These are phyloP conservation scores for Geopemphigus sp. DNA, from an alignment of 1,140 invertebrate species.

Conservation along the genomic window DNA sequence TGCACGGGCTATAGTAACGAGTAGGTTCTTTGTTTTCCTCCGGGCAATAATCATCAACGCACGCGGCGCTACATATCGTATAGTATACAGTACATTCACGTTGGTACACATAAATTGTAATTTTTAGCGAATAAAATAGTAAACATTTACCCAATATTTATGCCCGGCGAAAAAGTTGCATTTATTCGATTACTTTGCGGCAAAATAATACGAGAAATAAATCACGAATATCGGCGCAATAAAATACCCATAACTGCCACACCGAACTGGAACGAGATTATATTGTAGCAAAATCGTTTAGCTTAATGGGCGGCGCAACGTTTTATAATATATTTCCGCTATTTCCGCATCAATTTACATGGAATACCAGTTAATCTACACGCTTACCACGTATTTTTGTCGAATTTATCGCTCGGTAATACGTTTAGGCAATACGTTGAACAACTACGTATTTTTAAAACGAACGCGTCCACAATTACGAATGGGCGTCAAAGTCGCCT, in stretches of 20 bases:
- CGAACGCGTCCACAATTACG: no score
- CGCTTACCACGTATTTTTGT: background rate
- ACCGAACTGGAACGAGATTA: constrained; percentile 4
- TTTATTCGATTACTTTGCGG: constrained; percentile 3
- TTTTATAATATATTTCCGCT: constrained; percentile 14
- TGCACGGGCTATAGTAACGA: background rate
- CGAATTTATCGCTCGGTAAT: background rate
- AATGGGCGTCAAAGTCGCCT: no score
- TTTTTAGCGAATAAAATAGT: constrained; percentile 17
- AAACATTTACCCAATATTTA: constrained; percentile 18
- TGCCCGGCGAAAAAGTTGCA: background rate
- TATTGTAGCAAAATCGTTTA: constrained; percentile 22
- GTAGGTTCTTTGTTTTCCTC: background rate
- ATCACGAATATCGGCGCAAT: background rate
- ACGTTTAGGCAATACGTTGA: background rate
- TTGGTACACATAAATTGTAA: constrained; percentile 2
- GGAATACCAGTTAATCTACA: constrained; percentile 10
- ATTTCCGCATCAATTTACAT: constrained; percentile 3
- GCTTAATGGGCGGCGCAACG: constrained; percentile 3
- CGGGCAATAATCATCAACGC: constrained; percentile 14
- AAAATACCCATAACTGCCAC: constrained; percentile 1
- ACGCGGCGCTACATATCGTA: background rate
- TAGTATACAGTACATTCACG: no score
- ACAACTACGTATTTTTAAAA: background rate
- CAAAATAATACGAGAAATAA: constrained; percentile 8